Percentiles rank a stretch among this genome's conserved stretches.
These are phyloP conservation scores for Bimastos eiseni DNA, from an alignment of 2,888 invertebrate genomes.

Conservation along the genomic window DNA sequence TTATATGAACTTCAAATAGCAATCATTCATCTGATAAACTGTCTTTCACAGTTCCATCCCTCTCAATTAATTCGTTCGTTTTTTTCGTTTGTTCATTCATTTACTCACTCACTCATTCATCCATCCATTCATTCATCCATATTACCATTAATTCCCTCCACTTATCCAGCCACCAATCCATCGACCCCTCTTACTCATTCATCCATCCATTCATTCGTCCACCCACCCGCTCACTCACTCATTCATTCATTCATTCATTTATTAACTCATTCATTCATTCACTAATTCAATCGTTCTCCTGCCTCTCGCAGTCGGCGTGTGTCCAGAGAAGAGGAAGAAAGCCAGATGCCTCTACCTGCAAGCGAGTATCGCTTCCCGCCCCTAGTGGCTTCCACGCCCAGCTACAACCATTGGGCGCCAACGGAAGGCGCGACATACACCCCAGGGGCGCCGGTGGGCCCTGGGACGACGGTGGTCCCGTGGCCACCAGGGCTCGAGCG, in stretches of 20 bases:
- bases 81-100: no score
- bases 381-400: not conserved
- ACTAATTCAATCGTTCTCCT: not conserved
- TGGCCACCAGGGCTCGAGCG: not conserved
- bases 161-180: not conserved
- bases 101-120: no score
- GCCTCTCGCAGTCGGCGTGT: not conserved
- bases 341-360: not conserved
- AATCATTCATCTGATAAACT: no score
- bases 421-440: not conserved
- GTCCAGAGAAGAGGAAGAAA: not conserved
- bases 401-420: not conserved
- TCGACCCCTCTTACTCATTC: not conserved
- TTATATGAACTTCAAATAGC: no score
- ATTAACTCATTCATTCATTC: not conserved
- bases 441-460: not conserved
- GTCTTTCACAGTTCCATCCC: no score
- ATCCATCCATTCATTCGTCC: not conserved
- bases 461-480: not conserved
- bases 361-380: not conserved
- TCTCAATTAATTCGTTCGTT: no score
- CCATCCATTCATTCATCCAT: no score
- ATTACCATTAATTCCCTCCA: no score
- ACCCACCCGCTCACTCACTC: not conserved
- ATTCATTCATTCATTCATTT: not conserved